A percentile compares a stretch with the other conserved stretches of the same genome.
phyloP scores from a whole-genome alignment of 2,888 invertebrate genomes.

The Eupithecia vulgata region DNA sequence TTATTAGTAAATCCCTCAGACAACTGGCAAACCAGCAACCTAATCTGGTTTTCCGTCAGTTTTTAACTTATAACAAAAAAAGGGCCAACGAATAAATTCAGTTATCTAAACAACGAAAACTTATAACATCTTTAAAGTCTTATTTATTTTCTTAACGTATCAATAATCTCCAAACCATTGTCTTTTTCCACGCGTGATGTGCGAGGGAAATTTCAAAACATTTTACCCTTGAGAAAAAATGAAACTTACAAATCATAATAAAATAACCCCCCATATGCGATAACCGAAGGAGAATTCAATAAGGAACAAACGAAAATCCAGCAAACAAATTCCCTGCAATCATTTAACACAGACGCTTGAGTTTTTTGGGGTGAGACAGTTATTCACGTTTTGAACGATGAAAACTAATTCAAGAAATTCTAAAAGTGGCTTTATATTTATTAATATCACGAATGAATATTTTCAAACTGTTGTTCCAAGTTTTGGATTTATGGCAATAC shows the following conservation, averaged over 20 bases:
- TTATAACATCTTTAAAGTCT: neutral
- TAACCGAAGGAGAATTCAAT: slow-evolving; percentile 45
- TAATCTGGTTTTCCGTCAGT: neutral
- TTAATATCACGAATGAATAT: too few relatives aligned
- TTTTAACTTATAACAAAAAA: too few relatives aligned
- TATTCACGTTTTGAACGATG: too few relatives aligned
- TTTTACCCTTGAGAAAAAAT: slow-evolving; percentile 30
- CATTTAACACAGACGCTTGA: slow-evolving; percentile 44
- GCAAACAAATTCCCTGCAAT: slow-evolving; percentile 46
- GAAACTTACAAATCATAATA: slow-evolving; percentile 44
- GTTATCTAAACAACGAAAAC: neutral
- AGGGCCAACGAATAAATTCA: neutral
- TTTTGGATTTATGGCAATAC: too few relatives aligned
- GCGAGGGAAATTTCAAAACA: slow-evolving; percentile 25
- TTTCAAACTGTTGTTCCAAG: too few relatives aligned
- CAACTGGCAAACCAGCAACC: neutral
- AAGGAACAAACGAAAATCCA: slow-evolving; percentile 44
- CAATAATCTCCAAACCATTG: neutral
- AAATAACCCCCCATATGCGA: slow-evolving; percentile 47
- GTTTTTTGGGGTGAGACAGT: slow-evolving; percentile 33
- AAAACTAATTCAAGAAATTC: too few relatives aligned
- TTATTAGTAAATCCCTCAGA: too few relatives aligned
- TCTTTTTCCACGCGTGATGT: slow-evolving; percentile 20
- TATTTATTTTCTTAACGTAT: slow-evolving; percentile 9
- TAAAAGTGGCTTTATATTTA: too few relatives aligned